These are phyloP conservation scores for Parapristionchus giblindavisi DNA, from an alignment of 2,888 invertebrate genomes.

Conservation along the genomic window DNA sequence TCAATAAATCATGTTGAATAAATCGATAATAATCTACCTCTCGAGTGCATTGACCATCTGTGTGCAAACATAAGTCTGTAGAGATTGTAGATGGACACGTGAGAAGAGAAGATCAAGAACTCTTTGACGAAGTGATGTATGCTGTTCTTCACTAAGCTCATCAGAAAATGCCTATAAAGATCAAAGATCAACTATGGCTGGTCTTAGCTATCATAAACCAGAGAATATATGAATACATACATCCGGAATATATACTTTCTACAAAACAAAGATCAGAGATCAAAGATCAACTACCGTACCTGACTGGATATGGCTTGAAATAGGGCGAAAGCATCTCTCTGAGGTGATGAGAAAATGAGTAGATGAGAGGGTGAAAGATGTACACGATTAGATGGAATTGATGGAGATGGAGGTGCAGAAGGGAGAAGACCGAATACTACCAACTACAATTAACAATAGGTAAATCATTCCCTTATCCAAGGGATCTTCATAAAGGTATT, in stretches of 20 bases:
- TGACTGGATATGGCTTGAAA: constrained; percentile 87
- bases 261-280: constrained; percentile 59
- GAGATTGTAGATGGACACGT: constrained; percentile 66
- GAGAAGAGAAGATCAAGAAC: constrained; percentile 68
- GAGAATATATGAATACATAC: background rate
- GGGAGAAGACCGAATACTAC: constrained; percentile 47
- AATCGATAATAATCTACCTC: constrained; percentile 43
- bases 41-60: constrained; percentile 67
- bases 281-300: constrained; percentile 73
- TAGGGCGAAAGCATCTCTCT: constrained; percentile 73
- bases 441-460: no score
- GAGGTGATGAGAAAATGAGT: constrained; percentile 70
- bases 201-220: background rate
- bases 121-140: constrained; percentile 58
- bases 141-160: constrained; percentile 60
- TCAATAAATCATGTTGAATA: background rate
- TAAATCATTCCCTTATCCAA: no score
- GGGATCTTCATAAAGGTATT: no score
- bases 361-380: constrained; percentile 71
- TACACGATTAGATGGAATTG: no score
- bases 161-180: constrained; percentile 61
- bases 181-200: background rate
- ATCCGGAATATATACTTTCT: background rate
- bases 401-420: constrained; percentile 8
- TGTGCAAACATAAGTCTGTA: constrained; percentile 67